Conservation (phyloP, 2,113 vertebrate species). For the Elaphurus davidianus region DNA sequence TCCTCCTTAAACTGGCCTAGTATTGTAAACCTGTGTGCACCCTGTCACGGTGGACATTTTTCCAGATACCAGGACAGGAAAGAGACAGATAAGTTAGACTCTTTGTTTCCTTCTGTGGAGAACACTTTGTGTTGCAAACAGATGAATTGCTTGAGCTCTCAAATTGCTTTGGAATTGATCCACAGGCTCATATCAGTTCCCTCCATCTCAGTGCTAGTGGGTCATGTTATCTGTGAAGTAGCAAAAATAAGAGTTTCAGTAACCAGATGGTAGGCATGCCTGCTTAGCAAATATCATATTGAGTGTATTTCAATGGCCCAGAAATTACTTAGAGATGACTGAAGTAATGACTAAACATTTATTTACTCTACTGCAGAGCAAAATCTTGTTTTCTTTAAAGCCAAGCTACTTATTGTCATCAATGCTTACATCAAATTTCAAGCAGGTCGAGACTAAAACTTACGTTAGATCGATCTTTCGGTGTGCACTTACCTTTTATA, state of each 20-base stretch:
- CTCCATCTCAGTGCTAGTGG: slow-evolving; percentile 36
- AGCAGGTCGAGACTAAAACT: slow-evolving; percentile 61
- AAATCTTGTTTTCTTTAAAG: slow-evolving; percentile 68
- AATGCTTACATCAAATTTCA: slow-evolving; percentile 69
- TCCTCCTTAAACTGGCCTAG: neutral
- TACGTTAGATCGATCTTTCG: slow-evolving; percentile 44
- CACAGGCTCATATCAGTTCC: neutral
- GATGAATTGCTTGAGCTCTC: slow-evolving; percentile 28
- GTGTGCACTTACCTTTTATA: neutral
- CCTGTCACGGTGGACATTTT: neutral
- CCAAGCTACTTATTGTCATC: slow-evolving; percentile 62
- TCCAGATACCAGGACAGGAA: slow-evolving; percentile 36
- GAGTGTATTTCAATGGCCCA: slow-evolving; percentile 67
- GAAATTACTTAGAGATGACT: slow-evolving; percentile 51
- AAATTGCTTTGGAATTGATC: slow-evolving; percentile 56
- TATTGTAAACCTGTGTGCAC: neutral
- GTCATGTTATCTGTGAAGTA: slow-evolving; percentile 56
- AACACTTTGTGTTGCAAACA: slow-evolving; percentile 49
- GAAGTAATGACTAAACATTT: slow-evolving; percentile 55
- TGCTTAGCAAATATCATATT: slow-evolving; percentile 69
- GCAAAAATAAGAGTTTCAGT: slow-evolving; percentile 59
- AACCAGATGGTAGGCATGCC: slow-evolving; percentile 72
- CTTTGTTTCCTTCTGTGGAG: slow-evolving; percentile 29
- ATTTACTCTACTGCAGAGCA: slow-evolving; percentile 62
- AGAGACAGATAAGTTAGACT: neutral